Evolutionary conservation across 1,140 invertebrate species (phyloP).

Genomic region (Ceratosolen solmsi): DNA sequence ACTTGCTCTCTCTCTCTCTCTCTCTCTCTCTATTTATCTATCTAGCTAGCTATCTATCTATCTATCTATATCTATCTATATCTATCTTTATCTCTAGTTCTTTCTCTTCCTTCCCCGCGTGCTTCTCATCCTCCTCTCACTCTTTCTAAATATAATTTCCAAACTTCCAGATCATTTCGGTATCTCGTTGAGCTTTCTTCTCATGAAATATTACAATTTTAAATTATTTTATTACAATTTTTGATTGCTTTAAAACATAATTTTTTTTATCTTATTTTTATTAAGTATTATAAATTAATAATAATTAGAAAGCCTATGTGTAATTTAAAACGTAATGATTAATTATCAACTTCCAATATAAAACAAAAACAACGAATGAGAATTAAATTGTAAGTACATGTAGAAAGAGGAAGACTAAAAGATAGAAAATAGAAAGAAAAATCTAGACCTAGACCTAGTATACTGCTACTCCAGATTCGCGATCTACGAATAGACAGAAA

Average conservation of each 20-base stretch:
- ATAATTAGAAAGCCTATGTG: no score
- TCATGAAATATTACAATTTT: background rate
- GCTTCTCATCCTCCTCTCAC: background rate
- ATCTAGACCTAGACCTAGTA: slow-evolving; percentile 72
- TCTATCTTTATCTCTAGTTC: background rate
- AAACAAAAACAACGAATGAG: slow-evolving; percentile 1
- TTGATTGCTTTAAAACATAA: no score
- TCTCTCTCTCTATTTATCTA: background rate
- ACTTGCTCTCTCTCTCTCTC: background rate
- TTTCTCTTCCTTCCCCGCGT: background rate
- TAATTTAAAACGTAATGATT: background rate
- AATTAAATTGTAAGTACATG: background rate
- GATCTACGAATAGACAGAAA: slow-evolving; percentile 40
- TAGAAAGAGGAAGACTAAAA: slow-evolving; percentile 9
- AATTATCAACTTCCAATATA: background rate
- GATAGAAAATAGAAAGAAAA: slow-evolving; percentile 42
- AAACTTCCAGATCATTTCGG: background rate
- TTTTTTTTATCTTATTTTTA: no score
- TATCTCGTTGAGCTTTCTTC: background rate
- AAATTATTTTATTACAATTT: background rate
- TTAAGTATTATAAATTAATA: no score
- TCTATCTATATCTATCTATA: background rate
- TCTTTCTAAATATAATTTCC: slow-evolving; percentile 55
- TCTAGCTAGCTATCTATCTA: background rate
- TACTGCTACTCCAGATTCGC: slow-evolving; percentile 59